Evolutionary conservation across 1,140 invertebrate genomes (phyloP).

Genomic region (Drosophila athabasca): DNA sequence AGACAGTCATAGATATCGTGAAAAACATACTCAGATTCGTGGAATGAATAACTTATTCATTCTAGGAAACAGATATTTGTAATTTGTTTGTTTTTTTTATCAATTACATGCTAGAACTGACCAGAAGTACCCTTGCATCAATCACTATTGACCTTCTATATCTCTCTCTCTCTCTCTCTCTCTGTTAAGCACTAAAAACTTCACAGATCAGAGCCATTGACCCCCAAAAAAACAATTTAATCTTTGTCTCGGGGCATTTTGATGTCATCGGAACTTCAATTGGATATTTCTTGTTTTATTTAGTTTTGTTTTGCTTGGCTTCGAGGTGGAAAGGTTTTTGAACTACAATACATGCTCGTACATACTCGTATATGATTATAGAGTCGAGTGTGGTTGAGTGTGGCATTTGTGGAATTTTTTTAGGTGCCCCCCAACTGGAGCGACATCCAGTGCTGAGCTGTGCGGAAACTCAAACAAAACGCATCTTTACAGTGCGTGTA

Average conservation of each 20-base stretch:
- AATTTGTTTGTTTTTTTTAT: neutral
- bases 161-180: conserved; percentile 5
- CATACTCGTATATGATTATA: conserved; percentile 4
- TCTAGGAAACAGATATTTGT: too few species aligned
- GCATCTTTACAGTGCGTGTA: conserved; percentile 38
- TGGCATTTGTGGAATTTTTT: conserved; percentile 47
- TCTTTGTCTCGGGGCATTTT: conserved; percentile 47
- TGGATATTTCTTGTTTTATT: conserved; percentile 41
- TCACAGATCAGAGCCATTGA: conserved; percentile 40
- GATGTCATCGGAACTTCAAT: conserved; percentile 76
- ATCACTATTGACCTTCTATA: conserved; percentile 40
- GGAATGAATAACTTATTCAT: too few species aligned
- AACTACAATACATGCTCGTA: conserved; percentile 34
- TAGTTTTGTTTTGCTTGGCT: conserved; percentile 22
- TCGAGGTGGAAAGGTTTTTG: conserved; percentile 67
- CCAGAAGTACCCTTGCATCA: conserved; percentile 15
- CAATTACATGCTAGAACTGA: neutral
- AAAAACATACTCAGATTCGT: too few species aligned
- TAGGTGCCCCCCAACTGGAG: conserved; percentile 21
- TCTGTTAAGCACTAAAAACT: neutral
- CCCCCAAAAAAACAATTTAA: conserved; percentile 53
- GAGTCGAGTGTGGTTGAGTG: conserved; percentile 18
- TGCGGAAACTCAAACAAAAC: conserved; percentile 58
- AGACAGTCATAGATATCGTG: too few species aligned
- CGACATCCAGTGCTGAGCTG: conserved; percentile 3